Percentiles rank a stretch among this genome's conserved stretches.
phyloP scores from a whole-genome alignment of 2,113 vertebrate genomes.

The Sciurus niger region DNA sequence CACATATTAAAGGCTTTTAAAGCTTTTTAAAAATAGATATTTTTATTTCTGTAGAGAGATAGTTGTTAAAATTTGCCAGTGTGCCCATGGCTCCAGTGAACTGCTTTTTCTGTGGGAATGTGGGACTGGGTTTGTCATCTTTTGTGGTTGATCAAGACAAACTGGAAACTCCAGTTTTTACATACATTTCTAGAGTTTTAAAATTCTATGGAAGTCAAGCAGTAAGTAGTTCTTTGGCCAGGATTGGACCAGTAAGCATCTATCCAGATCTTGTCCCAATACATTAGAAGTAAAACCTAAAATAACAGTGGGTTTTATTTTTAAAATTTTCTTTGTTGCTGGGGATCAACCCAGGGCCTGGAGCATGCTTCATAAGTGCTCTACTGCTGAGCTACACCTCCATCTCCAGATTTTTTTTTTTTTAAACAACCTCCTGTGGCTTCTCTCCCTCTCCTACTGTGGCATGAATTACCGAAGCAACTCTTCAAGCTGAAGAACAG shows the following conservation, averaged over 20 bases:
- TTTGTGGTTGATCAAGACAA: conserved; percentile 22
- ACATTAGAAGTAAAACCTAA: background rate
- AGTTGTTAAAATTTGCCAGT: background rate
- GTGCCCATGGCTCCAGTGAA: background rate
- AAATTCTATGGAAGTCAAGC: conserved; percentile 7
- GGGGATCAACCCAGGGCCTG: background rate
- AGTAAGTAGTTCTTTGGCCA: background rate
- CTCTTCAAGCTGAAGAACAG: background rate
- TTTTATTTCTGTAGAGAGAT: background rate
- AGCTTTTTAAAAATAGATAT: background rate
- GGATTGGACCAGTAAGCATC: no score
- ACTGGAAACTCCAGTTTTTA: background rate
- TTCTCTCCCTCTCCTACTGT: background rate
- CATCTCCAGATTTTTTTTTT: background rate
- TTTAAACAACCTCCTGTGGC: background rate
- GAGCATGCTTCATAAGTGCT: no score
- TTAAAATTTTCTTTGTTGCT: background rate
- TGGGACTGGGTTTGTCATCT: background rate
- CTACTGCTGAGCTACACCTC: background rate
- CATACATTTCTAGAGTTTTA: background rate
- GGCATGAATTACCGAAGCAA: background rate
- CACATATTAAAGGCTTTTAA: background rate
- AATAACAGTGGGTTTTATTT: background rate
- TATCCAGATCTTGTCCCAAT: background rate
- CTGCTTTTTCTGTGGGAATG: background rate